Evolutionary conservation across 2,888 invertebrate genomes (phyloP).

Genomic region (Lepidocyrtinus sp.): DNA sequence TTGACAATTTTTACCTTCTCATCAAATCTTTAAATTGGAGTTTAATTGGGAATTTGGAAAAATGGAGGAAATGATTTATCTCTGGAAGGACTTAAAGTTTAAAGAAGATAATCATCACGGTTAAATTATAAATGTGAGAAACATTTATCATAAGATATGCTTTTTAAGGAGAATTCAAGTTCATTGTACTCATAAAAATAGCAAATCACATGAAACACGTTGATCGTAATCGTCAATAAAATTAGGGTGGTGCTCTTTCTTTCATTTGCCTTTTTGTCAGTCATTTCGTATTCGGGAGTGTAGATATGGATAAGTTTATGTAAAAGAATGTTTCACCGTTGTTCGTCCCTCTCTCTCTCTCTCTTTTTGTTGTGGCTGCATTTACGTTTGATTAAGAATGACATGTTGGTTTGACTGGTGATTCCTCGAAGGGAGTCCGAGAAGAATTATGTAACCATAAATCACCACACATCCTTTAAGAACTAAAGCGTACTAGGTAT

Average conservation of each 20-base stretch:
- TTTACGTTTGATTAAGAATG: conserved; percentile 45
- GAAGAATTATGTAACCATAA: conserved; percentile 51
- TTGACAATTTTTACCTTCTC: no score
- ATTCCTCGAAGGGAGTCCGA: conserved; percentile 36
- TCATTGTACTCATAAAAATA: conserved; percentile 61
- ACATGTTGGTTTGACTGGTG: conserved; percentile 42
- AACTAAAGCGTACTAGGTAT: not conserved
- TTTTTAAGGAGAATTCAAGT: conserved; percentile 44
- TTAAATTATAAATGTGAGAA: no score
- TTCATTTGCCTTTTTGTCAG: conserved; percentile 42
- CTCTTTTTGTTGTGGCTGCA: not conserved
- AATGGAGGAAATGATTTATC: no score
- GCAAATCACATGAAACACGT: conserved; percentile 51
- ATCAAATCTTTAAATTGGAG: no score
- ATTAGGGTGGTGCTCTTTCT: conserved; percentile 55
- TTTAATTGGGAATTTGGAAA: no score
- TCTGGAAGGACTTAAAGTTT: no score
- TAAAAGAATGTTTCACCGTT: not conserved
- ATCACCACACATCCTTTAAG: conserved; percentile 41
- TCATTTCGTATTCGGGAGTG: conserved; percentile 32
- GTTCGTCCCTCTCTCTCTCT: not conserved
- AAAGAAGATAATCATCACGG: no score
- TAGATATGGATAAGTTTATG: not conserved
- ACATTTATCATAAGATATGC: conserved; percentile 4
- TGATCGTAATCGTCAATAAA: conserved; percentile 57